Evolutionary conservation across 2,888 invertebrate species (phyloP).

Genomic region (Drosophila lacicola): DNA sequence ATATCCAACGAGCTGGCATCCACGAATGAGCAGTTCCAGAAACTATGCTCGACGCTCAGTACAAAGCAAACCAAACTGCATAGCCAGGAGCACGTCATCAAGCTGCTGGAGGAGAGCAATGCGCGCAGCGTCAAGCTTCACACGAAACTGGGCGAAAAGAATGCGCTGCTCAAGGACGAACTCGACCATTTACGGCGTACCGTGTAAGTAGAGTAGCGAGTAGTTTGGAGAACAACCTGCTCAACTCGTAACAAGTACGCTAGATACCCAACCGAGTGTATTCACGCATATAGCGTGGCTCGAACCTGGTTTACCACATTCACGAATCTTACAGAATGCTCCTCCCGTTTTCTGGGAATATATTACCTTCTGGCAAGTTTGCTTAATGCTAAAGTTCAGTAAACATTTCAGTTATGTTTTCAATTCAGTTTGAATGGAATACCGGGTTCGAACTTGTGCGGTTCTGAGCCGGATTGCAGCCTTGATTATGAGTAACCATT

Average conservation of each 20-base stretch:
- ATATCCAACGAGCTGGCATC: slow-evolving; percentile 74
- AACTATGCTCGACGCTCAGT: slow-evolving; percentile 70
- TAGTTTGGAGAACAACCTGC: background rate
- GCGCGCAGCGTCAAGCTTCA: slow-evolving; percentile 70
- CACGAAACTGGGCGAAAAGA: slow-evolving; percentile 80
- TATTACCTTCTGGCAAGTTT: no score
- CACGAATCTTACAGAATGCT: no score
- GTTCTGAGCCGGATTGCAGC: background rate
- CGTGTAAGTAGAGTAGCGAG: slow-evolving; percentile 71
- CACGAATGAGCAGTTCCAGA: slow-evolving; percentile 78
- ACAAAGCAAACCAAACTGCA: slow-evolving; percentile 77
- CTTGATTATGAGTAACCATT: background rate
- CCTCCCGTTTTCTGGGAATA: no score
- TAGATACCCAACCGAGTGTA: slow-evolving; percentile 20
- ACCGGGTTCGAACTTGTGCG: background rate
- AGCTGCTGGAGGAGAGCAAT: slow-evolving; percentile 79
- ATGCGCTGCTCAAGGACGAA: slow-evolving; percentile 65
- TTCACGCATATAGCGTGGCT: background rate
- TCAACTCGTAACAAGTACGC: slow-evolving; percentile 44
- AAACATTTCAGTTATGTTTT: no score
- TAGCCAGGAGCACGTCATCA: slow-evolving; percentile 78
- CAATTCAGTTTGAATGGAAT: background rate
- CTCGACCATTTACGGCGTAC: slow-evolving; percentile 47
- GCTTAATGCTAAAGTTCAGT: no score
- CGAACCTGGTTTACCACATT: background rate